phyloP scores from a whole-genome alignment of 1,140 invertebrate genomes.

The Mizuhopecten yessoensis region DNA sequence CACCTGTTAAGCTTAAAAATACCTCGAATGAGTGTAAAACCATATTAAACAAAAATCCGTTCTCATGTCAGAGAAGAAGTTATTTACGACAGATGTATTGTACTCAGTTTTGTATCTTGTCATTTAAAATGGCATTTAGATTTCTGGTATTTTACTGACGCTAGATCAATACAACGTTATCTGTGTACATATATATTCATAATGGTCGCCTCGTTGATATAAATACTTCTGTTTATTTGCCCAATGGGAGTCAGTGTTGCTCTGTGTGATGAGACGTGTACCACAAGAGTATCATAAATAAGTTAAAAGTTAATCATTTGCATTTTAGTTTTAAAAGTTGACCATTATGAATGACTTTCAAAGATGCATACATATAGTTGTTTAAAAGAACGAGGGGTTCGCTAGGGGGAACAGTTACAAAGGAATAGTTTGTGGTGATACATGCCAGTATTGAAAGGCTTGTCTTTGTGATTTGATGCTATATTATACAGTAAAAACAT shows the following conservation, averaged over 20 bases:
- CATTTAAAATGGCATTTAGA: not conserved
- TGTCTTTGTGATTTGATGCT: too few species aligned
- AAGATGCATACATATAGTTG: not conserved
- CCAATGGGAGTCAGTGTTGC: not conserved
- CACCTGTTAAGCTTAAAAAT: too few species aligned
- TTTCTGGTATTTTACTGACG: not conserved
- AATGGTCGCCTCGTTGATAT: not conserved
- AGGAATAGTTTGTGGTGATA: too few species aligned
- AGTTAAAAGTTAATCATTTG: not conserved
- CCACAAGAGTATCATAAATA: not conserved
- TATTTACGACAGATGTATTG: not conserved
- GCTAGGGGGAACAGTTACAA: too few species aligned
- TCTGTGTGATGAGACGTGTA: not conserved
- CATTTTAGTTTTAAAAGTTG: not conserved
- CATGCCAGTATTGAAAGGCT: too few species aligned
- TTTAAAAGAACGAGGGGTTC: not conserved
- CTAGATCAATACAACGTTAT: not conserved
- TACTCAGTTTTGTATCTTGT: not conserved
- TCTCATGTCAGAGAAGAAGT: not conserved
- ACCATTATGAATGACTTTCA: not conserved
- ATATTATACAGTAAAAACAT: too few species aligned
- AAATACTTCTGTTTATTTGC: not conserved
- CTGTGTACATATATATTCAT: conserved; percentile 27
- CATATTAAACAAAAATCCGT: not conserved
- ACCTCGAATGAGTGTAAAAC: not conserved